A percentile compares a stretch with the other conserved stretches of the same genome.
These are phyloP conservation scores for Microplitis deprimator DNA, from an alignment of 2,888 invertebrate genomes.

Conservation along the genomic window DNA sequence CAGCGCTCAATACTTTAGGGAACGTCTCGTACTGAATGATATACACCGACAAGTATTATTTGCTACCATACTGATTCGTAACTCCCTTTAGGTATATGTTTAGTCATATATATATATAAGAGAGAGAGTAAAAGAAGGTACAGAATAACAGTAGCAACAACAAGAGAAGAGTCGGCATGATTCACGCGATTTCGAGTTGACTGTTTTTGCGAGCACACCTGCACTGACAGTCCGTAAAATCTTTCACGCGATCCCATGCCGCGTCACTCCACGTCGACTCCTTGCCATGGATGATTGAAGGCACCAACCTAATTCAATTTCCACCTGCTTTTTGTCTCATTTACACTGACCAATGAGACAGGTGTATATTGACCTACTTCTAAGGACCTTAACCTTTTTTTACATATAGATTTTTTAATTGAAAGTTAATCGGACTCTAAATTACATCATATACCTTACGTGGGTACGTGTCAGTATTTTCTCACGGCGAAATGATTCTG, in stretches of 20 bases:
- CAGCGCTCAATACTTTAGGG: slow-evolving; percentile 21
- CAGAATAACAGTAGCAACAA: slow-evolving; percentile 11
- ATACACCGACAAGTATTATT: slow-evolving; percentile 43
- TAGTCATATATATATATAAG: background rate
- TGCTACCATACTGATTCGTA: slow-evolving; percentile 36
- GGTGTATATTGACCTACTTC: slow-evolving; percentile 16
- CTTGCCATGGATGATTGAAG: slow-evolving; percentile 40
- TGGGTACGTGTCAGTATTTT: background rate
- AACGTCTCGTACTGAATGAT: slow-evolving; percentile 41
- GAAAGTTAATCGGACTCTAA: background rate
- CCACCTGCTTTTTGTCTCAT: slow-evolving; percentile 31
- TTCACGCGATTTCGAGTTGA: slow-evolving; percentile 50
- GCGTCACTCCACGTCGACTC: slow-evolving; percentile 39
- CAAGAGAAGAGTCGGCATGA: slow-evolving; percentile 44
- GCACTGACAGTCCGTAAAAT: slow-evolving; percentile 50
- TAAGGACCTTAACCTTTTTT: background rate
- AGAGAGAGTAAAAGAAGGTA: slow-evolving; percentile 7
- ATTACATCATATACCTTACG: slow-evolving; percentile 11
- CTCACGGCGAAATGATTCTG: background rate
- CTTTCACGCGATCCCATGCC: slow-evolving; percentile 44
- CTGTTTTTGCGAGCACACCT: slow-evolving; percentile 50
- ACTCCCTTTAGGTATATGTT: slow-evolving; percentile 31
- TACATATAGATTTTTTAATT: background rate
- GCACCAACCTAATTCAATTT: slow-evolving; percentile 38
- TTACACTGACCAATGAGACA: slow-evolving; percentile 11